Evolutionary conservation across 2,113 vertebrate genomes (phyloP), one percentile per base, ranked within the genome.

Genomic region (Eurypyga helias): DNA sequence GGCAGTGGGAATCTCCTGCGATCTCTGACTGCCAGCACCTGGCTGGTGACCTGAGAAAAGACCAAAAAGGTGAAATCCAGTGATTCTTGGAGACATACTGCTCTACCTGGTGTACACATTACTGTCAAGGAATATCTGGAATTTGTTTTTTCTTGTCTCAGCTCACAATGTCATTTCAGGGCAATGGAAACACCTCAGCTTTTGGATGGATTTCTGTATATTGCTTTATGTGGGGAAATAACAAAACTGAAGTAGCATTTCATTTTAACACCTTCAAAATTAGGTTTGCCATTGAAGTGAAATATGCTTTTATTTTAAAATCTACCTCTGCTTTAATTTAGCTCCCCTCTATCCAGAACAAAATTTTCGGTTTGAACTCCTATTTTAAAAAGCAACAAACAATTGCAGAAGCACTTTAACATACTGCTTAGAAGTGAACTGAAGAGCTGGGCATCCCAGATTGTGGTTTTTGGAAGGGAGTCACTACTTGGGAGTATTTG

Each of bases 41-140:
- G 2, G 17, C 26, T 61, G 43, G 12, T 54, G 31, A 57, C 43
- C 43, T 6, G 11, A 13, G 5, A 33, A 64, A 51, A n/a, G 38
- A 31, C 13, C 57, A 55, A 31, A 28, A 83, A 66, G 41, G 15
- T 26, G 48, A 73, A 70, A 85, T 45, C 21, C 8, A 25, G 31
- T 6, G 14, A 65, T 33, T 78, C 51, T 11, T 21, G 34, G 36
- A 34, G 57, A 21, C 2, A 0, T 8, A 7, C 7, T 21, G 31
- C 28, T 65, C 69, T 62, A 1, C 28, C 11, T 61, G 21, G 4
- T 19, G 24, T n/a, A 62, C 11, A 0, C 43, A 3, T 29, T 52
- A 43, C 57, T 81, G 26, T 13, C 5, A 31, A 36, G 31, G 12
- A 45, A 41, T n/a, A 57, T 1, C 8, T 81, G 12, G 41, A 60